Evolutionary conservation across 2,797 vertebrate genomes (phyloP).

Genomic region (Fringilla coelebs): DNA sequence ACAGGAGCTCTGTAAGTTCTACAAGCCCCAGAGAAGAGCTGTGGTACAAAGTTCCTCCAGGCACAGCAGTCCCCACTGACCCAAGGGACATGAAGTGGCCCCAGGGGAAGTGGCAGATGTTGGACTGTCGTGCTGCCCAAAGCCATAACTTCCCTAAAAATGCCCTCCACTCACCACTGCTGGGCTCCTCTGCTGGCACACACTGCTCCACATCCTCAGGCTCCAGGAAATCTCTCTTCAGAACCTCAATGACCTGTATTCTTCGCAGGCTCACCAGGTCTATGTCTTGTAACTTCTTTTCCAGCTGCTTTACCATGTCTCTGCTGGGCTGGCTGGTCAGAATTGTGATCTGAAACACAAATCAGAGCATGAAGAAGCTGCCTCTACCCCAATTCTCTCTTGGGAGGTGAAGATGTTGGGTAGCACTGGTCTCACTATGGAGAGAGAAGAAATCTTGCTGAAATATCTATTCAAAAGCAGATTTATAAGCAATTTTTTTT

Average conservation of each 20-base stretch:
- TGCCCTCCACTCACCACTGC: slow-evolving; percentile 73
- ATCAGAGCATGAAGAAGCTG: neutral
- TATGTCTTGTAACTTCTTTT: slow-evolving; percentile 79
- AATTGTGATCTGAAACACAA: slow-evolving; percentile 83
- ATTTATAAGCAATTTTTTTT: neutral
- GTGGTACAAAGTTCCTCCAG: neutral
- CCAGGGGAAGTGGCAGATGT: neutral
- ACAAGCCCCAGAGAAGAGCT: neutral
- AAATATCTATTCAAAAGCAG: neutral
- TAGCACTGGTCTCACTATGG: neutral
- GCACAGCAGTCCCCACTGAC: neutral
- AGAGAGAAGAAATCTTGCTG: neutral
- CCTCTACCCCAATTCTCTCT: neutral
- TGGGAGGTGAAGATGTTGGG: neutral
- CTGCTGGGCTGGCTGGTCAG: slow-evolving; percentile 82
- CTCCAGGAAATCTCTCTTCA: slow-evolving; percentile 39
- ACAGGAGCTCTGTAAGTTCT: neutral
- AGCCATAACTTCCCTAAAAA: neutral
- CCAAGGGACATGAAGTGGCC: neutral
- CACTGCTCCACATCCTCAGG: slow-evolving; percentile 38
- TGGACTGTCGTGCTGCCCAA: neutral
- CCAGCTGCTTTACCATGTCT: slow-evolving; percentile 78
- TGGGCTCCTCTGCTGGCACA: slow-evolving; percentile 53
- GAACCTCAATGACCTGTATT: slow-evolving; percentile 84
- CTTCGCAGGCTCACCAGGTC: slow-evolving; percentile 81